Evolutionary conservation across 2,797 vertebrate species (phyloP), one percentile per base, ranked within the genome.

Genomic region (Passerculus sandwichensis): DNA sequence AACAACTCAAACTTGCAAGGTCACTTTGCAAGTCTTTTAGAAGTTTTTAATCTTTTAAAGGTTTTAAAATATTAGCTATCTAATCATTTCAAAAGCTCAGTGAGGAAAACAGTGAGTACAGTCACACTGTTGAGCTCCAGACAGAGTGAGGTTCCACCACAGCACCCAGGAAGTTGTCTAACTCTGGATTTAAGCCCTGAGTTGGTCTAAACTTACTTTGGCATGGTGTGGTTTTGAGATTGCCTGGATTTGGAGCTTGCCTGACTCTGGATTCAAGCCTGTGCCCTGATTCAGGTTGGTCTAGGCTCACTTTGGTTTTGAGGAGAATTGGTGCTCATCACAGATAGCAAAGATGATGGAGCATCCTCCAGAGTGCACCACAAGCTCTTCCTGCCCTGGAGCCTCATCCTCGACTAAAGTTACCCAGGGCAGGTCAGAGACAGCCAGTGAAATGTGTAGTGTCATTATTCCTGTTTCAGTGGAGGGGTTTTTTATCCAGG

Each of bases 21-120:
- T 93, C 73, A 92, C 48, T 78, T 89, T 65, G 53, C 45, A 67
- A 89, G 15, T 50, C 13, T 89, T 87, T 77, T 72, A 8, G 26
- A 83, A 91, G 54, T 91, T 95, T 91, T 66, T 13, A 44, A 53
- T 89, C 44, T 78, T 89, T 30, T 60, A 45, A 88, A 75, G 38
- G 51, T 50, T 92, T 92, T 88, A 56, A 84, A 74, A 72, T 60
- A 78, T 60, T 78, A 84, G 23, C 36, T 44, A 32, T 42, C 65
- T 88, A 92, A 85, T 91, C 56, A 66, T 94, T 91, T 92, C 73
- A 59, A 42, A 65, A 66, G 36, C 23, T 69, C 15, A 4, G 12
- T 42, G 69, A 25, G 62, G 73, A 80, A 44, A 66, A n/a, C 23
- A 36, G 30, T 16, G 32, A 32, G n/a, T 34, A 3, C n/a, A 27